phyloP scores from a whole-genome alignment of 2,888 invertebrate genomes.

The Lasioglossum leucozonium region DNA sequence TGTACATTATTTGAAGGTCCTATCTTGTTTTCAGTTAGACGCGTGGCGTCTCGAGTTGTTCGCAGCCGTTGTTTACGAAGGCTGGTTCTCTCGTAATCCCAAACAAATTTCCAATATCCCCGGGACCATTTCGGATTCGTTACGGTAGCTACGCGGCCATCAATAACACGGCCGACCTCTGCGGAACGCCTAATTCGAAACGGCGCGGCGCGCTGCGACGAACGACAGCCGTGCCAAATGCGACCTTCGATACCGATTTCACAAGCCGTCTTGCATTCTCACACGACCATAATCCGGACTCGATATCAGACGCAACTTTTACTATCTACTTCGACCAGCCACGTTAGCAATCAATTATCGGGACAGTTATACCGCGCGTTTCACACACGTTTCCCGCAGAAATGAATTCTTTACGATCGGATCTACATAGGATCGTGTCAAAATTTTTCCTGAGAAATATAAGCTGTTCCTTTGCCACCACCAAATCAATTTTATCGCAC shows the following conservation, averaged over 20 bases:
- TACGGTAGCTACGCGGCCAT: constrained; percentile 50
- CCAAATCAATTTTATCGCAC: neutral
- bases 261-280: constrained; percentile 44
- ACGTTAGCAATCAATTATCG: neutral
- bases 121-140: constrained; percentile 52
- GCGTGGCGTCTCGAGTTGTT: too few relatives aligned
- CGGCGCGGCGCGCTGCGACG: constrained; percentile 25
- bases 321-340: neutral
- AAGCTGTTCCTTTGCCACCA: neutral
- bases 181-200: constrained; percentile 48
- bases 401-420: neutral
- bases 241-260: constrained; percentile 58
- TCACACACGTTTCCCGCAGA: neutral
- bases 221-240: constrained; percentile 56
- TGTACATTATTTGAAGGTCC: too few relatives aligned
- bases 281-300: constrained; percentile 42
- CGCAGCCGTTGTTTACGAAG: constrained; percentile 14
- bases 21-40: too few relatives aligned
- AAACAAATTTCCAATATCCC: constrained; percentile 49
- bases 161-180: constrained; percentile 52
- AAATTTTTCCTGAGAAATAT: neutral
- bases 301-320: neutral
- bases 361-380: neutral
- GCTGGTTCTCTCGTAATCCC: constrained; percentile 6
- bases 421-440: neutral